Percentiles rank a stretch among this genome's conserved stretches.
Evolutionary conservation across 2,888 invertebrate genomes (phyloP).

Genomic region (Meteorus cinctellus): DNA sequence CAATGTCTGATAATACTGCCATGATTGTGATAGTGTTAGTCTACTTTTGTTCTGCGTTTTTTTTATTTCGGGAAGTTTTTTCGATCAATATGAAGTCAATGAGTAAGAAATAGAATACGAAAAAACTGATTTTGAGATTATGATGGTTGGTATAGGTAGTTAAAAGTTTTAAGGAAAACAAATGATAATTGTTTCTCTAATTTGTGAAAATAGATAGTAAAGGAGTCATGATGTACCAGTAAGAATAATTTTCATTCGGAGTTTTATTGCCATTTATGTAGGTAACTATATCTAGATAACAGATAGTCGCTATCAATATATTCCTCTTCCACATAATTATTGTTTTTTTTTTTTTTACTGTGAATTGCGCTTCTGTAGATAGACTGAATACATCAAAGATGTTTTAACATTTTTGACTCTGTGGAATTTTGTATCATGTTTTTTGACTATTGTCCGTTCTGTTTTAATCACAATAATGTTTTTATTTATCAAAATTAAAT

Average conservation of each 20-base stretch:
- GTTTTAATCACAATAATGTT: background rate
- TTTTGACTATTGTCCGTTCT: background rate
- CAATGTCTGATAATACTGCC: conserved; percentile 7
- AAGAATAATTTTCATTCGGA: conserved; percentile 50
- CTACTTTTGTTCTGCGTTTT: background rate
- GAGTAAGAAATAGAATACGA: background rate
- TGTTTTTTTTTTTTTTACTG: conserved; percentile 20
- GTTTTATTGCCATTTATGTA: conserved; percentile 51
- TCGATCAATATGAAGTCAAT: background rate
- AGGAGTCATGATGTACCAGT: conserved; percentile 27
- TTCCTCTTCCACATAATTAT: background rate
- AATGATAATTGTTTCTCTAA: background rate
- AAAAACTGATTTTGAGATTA: background rate
- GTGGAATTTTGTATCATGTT: background rate
- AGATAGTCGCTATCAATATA: conserved; percentile 27
- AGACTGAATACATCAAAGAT: conserved; percentile 29
- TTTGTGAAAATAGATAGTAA: background rate
- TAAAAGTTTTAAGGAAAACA: background rate
- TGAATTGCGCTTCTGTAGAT: conserved; percentile 12
- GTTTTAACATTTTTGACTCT: background rate
- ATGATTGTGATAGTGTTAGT: background rate
- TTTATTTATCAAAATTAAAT: conserved; percentile 6
- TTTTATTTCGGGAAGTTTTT: background rate
- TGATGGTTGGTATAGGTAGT: background rate
- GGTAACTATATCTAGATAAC: conserved; percentile 38